Evolutionary conservation across 2,797 vertebrate genomes (phyloP).

Genomic region (Bradypus variegatus): DNA sequence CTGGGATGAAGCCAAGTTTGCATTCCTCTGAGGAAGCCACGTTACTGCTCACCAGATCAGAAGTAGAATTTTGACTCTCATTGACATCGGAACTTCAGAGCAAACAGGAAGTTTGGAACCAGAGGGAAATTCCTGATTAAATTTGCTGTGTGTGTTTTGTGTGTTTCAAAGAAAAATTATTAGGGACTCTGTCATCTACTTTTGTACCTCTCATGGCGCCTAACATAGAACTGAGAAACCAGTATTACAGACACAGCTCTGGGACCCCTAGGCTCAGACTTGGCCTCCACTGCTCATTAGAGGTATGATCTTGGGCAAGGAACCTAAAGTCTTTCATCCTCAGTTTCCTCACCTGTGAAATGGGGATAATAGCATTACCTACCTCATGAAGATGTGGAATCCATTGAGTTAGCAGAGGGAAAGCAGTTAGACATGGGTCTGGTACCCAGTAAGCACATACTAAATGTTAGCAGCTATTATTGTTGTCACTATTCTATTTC

Average conservation of each 20-base stretch:
- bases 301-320: neutral
- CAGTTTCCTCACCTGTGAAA: constrained; percentile 4
- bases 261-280: neutral
- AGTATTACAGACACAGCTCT: neutral
- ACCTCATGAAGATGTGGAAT: neutral
- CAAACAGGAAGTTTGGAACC: constrained; percentile 56
- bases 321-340: neutral
- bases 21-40: constrained; percentile 68
- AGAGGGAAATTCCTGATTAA: constrained; percentile 56
- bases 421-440: neutral
- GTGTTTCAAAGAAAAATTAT: neutral
- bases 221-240: neutral
- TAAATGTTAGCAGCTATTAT: neutral
- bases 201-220: neutral
- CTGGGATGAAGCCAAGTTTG: constrained; percentile 70
- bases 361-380: neutral
- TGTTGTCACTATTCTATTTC: neutral
- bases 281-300: neutral
- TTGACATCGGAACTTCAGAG: constrained; percentile 28
- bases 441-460: neutral
- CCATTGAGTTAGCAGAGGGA: neutral
- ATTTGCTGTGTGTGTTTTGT: constrained; percentile 38
- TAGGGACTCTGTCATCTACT: neutral
- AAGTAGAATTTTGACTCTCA: constrained; percentile 39
- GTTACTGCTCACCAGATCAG: constrained; percentile 46